Percentiles rank a stretch among this genome's conserved stretches.
Evolutionary conservation across 2,888 invertebrate genomes (phyloP).

Genomic region (Urechis unicinctus): DNA sequence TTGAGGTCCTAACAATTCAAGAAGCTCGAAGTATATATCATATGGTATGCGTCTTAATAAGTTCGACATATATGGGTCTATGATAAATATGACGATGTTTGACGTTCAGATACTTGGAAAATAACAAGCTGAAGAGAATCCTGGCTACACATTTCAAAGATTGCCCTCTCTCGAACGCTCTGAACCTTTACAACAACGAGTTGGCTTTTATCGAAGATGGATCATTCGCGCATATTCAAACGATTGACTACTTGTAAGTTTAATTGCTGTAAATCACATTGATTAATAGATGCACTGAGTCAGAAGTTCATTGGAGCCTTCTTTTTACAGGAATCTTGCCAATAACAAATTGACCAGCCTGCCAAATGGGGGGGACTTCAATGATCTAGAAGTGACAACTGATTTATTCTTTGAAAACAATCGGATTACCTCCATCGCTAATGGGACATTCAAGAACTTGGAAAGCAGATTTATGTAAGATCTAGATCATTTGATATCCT

Average conservation of each 20-base stretch:
- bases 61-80: too few species aligned
- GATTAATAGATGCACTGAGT: not conserved
- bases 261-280: not conserved
- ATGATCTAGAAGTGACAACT: conserved; percentile 16
- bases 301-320: not conserved
- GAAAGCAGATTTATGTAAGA: not conserved
- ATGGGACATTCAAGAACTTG: conserved; percentile 22
- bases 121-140: conserved; percentile 24
- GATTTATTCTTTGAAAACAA: conserved; percentile 20
- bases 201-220: conserved; percentile 37
- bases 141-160: conserved; percentile 16
- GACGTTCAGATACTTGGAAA: too few species aligned
- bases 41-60: too few species aligned
- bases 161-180: conserved; percentile 5
- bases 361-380: conserved; percentile 26
- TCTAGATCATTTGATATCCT: too few species aligned
- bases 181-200: conserved; percentile 22
- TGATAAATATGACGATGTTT: not conserved
- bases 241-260: conserved; percentile 25
- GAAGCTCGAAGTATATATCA: too few species aligned
- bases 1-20: too few species aligned
- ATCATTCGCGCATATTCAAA: conserved; percentile 26
- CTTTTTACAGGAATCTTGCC: conserved; percentile 19
- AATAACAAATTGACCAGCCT: conserved; percentile 24
- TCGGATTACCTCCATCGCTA: conserved; percentile 22